Evolutionary conservation across 2,888 invertebrate species (phyloP).

Genomic region (Panopea generosa): DNA sequence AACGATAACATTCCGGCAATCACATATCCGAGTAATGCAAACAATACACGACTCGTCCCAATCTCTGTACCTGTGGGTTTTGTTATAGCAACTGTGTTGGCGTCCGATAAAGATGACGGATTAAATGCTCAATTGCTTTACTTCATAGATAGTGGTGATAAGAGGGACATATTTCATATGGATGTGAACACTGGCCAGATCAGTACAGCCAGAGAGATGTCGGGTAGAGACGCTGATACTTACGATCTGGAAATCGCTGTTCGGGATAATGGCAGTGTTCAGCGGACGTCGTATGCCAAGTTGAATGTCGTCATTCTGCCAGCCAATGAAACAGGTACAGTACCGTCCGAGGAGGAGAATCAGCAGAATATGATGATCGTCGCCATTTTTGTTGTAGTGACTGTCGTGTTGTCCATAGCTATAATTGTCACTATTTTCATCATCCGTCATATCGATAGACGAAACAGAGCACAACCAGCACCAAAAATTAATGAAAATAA

Average conservation of each 20-base stretch:
- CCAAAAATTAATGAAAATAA: conserved; percentile 60
- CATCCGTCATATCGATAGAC: conserved; percentile 69
- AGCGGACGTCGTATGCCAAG: conserved; percentile 66
- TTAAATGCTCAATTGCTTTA: conserved; percentile 97
- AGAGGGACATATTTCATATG: conserved; percentile 85
- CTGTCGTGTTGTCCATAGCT: conserved; percentile 72
- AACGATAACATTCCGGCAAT: conserved; percentile 95
- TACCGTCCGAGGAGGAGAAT: conserved; percentile 55
- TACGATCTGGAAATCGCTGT: conserved; percentile 76
- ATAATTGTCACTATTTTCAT: conserved; percentile 75
- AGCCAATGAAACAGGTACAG: conserved; percentile 67
- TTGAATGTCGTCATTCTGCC: conserved; percentile 66
- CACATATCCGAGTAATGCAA: conserved; percentile 74
- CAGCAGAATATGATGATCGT: conserved; percentile 74
- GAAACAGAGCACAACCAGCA: conserved; percentile 45
- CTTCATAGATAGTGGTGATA: conserved; percentile 91
- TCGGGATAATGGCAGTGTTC: conserved; percentile 71
- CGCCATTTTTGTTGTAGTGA: conserved; percentile 72
- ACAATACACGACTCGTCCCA: conserved; percentile 75
- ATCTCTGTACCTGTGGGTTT: conserved; percentile 72
- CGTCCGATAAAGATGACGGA: conserved; percentile 96
- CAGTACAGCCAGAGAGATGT: conserved; percentile 70
- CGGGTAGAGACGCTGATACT: conserved; percentile 64
- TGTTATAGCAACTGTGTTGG: conserved; percentile 88
- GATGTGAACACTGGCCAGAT: conserved; percentile 85